phyloP scores from a whole-genome alignment of 2,888 invertebrate species.

The Neoscelio sp. region DNA sequence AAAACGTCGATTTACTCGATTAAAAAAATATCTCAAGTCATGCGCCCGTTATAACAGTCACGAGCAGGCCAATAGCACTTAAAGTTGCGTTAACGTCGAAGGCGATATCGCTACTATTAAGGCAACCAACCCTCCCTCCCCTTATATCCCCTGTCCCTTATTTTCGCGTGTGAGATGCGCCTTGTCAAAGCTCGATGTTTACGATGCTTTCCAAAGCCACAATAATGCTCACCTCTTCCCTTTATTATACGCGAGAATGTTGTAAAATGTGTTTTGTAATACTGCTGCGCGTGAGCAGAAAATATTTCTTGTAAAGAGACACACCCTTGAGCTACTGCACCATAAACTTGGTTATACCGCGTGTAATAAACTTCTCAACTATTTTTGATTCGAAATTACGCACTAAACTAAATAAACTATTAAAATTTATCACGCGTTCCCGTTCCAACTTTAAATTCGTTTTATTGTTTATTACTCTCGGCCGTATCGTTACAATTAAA shows the following conservation, averaged over 20 bases:
- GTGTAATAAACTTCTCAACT: conserved; percentile 56
- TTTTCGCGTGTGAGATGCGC: conserved; percentile 35
- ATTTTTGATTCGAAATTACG: conserved; percentile 54
- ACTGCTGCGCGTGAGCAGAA: conserved; percentile 56
- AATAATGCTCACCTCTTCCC: conserved; percentile 56
- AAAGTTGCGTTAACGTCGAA: conserved; percentile 20
- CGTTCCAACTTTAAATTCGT: conserved; percentile 10
- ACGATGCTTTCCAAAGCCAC: conserved; percentile 57
- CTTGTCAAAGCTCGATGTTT: conserved; percentile 67
- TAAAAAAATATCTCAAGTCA: not conserved
- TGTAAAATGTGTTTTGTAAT: conserved; percentile 65
- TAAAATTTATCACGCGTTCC: conserved; percentile 26
- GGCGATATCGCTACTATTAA: conserved; percentile 42
- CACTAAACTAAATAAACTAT: conserved; percentile 43
- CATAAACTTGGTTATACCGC: conserved; percentile 50
- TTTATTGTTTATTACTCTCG: conserved; percentile 26
- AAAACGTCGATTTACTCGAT: too few species aligned
- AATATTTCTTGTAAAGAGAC: conserved; percentile 66
- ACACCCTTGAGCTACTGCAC: conserved; percentile 56
- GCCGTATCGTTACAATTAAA: not conserved
- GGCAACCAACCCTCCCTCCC: too few species aligned
- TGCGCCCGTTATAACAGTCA: conserved; percentile 3
- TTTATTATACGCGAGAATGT: conserved; percentile 62
- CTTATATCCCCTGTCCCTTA: not conserved
- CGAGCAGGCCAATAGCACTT: conserved; percentile 5